Percentiles rank a stretch among this genome's conserved stretches.
These are phyloP conservation scores for Nettapus auritus DNA, from an alignment of 2,113 vertebrate genomes.

Conservation along the genomic window DNA sequence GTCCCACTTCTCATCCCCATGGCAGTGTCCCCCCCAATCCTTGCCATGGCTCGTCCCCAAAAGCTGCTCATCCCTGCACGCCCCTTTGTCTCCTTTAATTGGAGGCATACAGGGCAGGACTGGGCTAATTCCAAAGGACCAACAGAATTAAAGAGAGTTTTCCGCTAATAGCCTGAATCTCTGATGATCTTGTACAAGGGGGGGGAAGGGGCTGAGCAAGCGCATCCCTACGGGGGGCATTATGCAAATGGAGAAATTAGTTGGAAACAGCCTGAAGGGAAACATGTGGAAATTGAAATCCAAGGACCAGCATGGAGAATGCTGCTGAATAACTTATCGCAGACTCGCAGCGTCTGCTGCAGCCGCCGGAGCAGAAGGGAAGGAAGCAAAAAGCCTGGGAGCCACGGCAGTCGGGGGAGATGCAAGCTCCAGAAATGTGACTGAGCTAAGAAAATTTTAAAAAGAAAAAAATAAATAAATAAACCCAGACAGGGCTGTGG, in stretches of 20 bases:
- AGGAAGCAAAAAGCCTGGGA: conserved; percentile 10
- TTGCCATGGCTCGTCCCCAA: neutral
- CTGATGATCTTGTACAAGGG: conserved; percentile 10
- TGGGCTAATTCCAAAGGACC: neutral
- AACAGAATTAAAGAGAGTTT: conserved; percentile 36
- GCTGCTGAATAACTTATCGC: conserved; percentile 58
- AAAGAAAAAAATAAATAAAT: neutral
- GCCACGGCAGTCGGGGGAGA: neutral
- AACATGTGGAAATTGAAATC: conserved; percentile 65
- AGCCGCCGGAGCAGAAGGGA: conserved; percentile 22
- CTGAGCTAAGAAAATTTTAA: neutral
- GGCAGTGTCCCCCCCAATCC: neutral
- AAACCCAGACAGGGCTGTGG: neutral
- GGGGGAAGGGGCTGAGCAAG: neutral
- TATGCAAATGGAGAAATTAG: conserved; percentile 65
- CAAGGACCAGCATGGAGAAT: neutral
- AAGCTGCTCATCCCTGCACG: neutral
- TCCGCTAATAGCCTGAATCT: conserved; percentile 15
- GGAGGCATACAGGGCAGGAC: neutral
- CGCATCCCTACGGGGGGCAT: conserved; percentile 37
- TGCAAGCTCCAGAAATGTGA: neutral
- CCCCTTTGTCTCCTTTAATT: conserved; percentile 17
- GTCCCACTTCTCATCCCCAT: neutral
- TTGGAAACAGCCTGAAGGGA: conserved; percentile 61
- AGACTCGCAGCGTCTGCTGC: neutral